These are phyloP conservation scores for Tangara arthus DNA, from an alignment of 2,797 vertebrate species.

Conservation along the genomic window DNA sequence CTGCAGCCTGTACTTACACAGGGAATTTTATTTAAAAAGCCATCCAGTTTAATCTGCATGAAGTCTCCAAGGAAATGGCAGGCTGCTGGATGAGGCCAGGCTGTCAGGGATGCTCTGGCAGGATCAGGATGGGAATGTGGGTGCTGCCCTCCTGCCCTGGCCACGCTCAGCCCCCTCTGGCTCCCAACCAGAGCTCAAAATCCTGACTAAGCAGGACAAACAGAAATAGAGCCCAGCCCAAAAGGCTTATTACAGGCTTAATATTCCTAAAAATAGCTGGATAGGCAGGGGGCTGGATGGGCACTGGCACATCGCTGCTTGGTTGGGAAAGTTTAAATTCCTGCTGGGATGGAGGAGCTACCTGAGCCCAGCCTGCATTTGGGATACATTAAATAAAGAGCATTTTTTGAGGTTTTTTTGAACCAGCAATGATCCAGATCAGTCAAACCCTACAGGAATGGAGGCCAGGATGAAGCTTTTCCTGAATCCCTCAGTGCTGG, in stretches of 20 bases:
- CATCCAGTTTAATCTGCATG: background rate
- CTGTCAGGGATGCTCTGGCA: background rate
- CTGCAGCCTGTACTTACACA: background rate
- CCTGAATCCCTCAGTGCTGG: background rate
- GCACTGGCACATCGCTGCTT: background rate
- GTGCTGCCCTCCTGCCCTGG: background rate
- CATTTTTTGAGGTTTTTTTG: background rate
- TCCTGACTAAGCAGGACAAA: background rate
- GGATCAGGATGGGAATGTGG: background rate
- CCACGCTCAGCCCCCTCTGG: background rate
- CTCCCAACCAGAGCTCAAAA: background rate
- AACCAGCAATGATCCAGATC: background rate
- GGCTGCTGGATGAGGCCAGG: background rate
- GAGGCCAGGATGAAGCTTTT: rapidly evolving
- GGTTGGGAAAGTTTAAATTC: background rate
- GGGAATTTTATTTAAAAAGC: background rate
- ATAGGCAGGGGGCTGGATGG: background rate
- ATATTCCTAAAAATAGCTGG: conserved; percentile 4
- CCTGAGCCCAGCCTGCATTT: background rate
- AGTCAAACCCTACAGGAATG: rapidly evolving
- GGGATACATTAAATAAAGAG: background rate
- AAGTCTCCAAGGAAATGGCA: background rate
- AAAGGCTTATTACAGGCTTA: background rate
- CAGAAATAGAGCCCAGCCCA: background rate
- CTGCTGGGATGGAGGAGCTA: background rate